Percentiles rank a stretch among this genome's conserved stretches.
Evolutionary conservation across 1,140 invertebrate species (phyloP).

Genomic region (Bicyclus anynana): DNA sequence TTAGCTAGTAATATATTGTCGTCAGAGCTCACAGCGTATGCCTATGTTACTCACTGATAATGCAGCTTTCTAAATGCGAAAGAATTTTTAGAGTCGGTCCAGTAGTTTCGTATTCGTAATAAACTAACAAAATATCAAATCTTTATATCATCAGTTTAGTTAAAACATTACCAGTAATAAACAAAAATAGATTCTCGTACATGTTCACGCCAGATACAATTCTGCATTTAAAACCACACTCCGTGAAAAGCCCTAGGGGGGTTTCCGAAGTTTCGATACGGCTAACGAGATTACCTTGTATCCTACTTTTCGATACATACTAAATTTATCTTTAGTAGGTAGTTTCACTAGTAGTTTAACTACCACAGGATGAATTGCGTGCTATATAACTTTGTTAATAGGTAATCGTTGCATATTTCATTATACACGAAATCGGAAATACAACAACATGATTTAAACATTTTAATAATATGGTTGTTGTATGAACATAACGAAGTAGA

Average conservation of each 20-base stretch:
- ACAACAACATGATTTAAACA: too few relatives aligned
- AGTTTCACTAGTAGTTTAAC: neutral
- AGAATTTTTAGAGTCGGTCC: too few relatives aligned
- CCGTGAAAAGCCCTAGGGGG: neutral
- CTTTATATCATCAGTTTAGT: too few relatives aligned
- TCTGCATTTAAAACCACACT: neutral
- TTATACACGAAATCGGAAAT: neutral
- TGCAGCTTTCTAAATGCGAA: too few relatives aligned
- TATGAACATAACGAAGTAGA: too few relatives aligned
- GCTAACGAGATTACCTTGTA: slow-evolving; percentile 8
- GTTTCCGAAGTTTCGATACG: slow-evolving; percentile 2
- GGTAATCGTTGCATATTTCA: neutral
- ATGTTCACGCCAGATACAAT: neutral
- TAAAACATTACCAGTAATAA: too few relatives aligned
- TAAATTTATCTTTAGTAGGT: neutral
- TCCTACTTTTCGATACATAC: neutral
- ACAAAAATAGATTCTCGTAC: neutral
- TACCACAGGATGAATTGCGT: neutral
- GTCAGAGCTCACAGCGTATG: too few relatives aligned
- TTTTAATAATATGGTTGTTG: too few relatives aligned
- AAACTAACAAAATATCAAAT: too few relatives aligned
- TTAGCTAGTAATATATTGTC: too few relatives aligned
- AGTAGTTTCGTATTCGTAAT: too few relatives aligned
- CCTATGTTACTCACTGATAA: too few relatives aligned
- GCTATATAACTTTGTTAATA: neutral